These are phyloP conservation scores for Apodemus sylvaticus DNA, from an alignment of 2,113 vertebrate genomes.

Conservation along the genomic window DNA sequence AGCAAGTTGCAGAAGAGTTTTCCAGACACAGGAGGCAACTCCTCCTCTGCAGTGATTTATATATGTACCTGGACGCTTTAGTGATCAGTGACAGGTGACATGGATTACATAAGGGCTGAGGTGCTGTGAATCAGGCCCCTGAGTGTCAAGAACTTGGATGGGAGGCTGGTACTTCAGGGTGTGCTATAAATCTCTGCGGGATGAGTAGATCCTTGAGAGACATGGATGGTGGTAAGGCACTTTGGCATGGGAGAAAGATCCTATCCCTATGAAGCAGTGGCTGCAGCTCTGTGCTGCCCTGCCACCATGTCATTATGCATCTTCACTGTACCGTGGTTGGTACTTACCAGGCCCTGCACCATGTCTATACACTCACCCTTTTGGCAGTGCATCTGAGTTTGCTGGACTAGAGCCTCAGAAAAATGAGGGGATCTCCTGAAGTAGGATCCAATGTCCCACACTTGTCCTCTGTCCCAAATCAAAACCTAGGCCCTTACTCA, in stretches of 20 bases:
- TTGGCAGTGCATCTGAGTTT: background rate
- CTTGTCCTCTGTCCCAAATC: too few relatives aligned
- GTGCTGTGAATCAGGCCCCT: background rate
- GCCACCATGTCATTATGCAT: too few relatives aligned
- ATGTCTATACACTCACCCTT: too few relatives aligned
- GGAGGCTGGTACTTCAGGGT: background rate
- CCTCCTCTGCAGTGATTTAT: background rate
- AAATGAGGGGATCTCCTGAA: background rate
- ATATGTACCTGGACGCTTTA: accelerated
- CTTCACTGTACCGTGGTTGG: accelerated
- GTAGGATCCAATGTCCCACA: background rate
- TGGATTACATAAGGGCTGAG: background rate
- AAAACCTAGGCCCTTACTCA: background rate
- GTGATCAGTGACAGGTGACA: background rate
- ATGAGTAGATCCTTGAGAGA: background rate
- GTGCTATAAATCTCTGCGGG: background rate
- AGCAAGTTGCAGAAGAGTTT: background rate
- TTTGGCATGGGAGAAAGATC: accelerated
- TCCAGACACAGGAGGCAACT: background rate
- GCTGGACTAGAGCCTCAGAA: background rate
- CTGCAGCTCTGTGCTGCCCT: accelerated
- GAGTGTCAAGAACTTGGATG: background rate
- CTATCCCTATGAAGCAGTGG: background rate
- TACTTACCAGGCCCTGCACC: background rate
- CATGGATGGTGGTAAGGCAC: accelerated